A percentile compares a stretch with the other conserved stretches of the same genome.
These are phyloP conservation scores for Drosophila leontia DNA, from an alignment of 1,140 invertebrate species.

Conservation along the genomic window DNA sequence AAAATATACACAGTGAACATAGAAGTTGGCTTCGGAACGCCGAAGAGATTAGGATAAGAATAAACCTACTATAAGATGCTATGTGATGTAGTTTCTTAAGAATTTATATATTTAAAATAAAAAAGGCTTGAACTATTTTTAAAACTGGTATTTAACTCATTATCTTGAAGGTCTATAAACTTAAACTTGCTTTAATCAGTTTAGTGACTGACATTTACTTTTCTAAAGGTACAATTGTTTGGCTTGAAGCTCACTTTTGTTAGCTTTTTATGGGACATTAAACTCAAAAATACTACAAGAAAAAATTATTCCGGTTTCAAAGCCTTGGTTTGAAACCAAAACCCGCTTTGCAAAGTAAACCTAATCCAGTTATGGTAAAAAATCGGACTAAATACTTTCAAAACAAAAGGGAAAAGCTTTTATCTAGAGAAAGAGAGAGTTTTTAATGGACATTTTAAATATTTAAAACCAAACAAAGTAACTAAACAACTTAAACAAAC, in stretches of 20 bases:
- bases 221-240: neutral
- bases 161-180: neutral
- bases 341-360: too few relatives aligned
- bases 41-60: neutral
- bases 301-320: neutral
- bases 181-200: neutral
- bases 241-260: neutral
- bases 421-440: neutral
- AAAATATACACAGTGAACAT: neutral
- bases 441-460: neutral
- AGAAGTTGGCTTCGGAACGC: neutral
- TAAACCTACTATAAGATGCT: neutral
- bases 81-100: neutral
- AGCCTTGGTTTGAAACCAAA: too few relatives aligned
- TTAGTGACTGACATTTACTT: slow-evolving; percentile 2
- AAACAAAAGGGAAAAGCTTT: neutral
- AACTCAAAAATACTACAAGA: neutral
- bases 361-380: neutral
- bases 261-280: neutral
- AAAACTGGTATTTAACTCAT: neutral
- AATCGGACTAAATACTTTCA: neutral
- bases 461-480: neutral
- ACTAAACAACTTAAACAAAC: neutral
- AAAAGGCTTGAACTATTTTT: too few relatives aligned
- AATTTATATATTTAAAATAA: neutral